Conservation (phyloP, 2,888 invertebrate genomes). For the Apamea monoglypha region DNA sequence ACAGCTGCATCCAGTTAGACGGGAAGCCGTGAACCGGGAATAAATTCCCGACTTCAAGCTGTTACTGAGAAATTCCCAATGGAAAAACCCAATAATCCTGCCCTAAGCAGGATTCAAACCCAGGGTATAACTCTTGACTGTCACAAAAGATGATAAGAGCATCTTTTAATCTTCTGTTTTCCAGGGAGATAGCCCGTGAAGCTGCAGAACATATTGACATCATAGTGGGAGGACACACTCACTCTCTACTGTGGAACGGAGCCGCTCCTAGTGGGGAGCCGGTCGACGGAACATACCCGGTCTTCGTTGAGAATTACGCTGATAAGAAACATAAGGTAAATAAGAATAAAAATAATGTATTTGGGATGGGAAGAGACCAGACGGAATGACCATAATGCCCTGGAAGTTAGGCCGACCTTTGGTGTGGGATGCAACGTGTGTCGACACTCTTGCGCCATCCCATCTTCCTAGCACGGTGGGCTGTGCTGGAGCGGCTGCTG, state of each 20-base stretch:
- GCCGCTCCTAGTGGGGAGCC: conserved; percentile 89
- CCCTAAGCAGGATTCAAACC: neutral
- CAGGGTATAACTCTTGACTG: neutral
- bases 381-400: too few relatives aligned
- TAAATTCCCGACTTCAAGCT: neutral
- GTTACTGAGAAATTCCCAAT: neutral
- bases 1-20: too few relatives aligned
- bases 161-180: conserved; percentile 37
- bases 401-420: too few relatives aligned
- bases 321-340: conserved; percentile 79
- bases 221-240: conserved; percentile 95
- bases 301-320: conserved; percentile 83
- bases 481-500: too few relatives aligned
- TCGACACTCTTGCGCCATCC: too few relatives aligned
- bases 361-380: too few relatives aligned
- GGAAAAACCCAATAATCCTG: neutral
- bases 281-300: conserved; percentile 93
- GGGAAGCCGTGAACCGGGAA: neutral
- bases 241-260: conserved; percentile 93
- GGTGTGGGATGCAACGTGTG: too few relatives aligned
- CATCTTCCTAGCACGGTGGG: too few relatives aligned
- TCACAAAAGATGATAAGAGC: too few relatives aligned
- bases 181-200: conserved; percentile 91
- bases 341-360: neutral
- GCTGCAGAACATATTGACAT: conserved; percentile 93